Evolutionary conservation across 2,888 invertebrate species (phyloP).

Genomic region (Plebejus argus): DNA sequence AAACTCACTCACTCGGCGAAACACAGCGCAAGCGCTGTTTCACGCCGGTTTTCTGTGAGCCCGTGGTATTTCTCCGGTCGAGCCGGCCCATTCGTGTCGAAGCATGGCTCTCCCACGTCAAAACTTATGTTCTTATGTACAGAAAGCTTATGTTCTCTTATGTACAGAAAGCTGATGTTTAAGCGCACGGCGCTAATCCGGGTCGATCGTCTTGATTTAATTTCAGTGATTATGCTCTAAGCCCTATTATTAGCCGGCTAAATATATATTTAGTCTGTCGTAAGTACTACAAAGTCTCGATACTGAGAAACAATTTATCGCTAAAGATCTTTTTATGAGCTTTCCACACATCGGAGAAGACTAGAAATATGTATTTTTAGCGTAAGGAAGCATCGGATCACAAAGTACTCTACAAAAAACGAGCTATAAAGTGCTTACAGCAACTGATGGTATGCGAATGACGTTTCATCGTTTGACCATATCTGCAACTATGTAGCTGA

Average conservation of each 20-base stretch:
- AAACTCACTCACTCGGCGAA: too few species aligned
- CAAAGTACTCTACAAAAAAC: background rate
- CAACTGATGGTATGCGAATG: background rate
- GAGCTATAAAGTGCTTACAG: background rate
- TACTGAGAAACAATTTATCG: background rate
- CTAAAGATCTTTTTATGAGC: background rate
- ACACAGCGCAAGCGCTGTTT: too few species aligned
- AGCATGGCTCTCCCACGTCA: too few species aligned
- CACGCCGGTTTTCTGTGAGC: too few species aligned
- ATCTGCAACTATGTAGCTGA: constrained; percentile 5
- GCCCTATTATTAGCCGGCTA: background rate
- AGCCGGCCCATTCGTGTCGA: too few species aligned
- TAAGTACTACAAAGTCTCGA: background rate
- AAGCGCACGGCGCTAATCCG: background rate
- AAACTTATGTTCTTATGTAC: too few species aligned
- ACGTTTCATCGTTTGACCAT: background rate
- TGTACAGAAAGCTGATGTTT: constrained; percentile 1
- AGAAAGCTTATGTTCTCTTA: too few species aligned
- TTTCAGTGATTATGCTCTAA: constrained; percentile 3
- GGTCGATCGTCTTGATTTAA: constrained; percentile 11
- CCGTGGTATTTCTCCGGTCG: too few species aligned
- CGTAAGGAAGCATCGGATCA: background rate
- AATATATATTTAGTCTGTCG: background rate
- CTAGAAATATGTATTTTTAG: background rate
- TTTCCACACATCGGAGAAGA: background rate